Base-by-base conservation (phyloP, 2,797 vertebrate species). In the Moxostoma hubbsi region DNA sequence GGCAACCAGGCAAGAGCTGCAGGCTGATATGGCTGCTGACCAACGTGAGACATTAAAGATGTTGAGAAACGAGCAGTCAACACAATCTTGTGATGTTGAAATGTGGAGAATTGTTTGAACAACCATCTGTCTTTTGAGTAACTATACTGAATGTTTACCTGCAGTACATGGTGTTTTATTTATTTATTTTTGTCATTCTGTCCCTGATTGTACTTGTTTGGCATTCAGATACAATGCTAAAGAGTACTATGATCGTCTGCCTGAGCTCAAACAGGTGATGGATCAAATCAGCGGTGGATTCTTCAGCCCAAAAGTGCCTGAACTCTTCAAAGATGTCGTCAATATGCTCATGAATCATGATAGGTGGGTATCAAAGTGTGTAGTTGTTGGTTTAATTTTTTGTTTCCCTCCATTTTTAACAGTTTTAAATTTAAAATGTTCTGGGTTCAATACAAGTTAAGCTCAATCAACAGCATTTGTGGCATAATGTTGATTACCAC, bases 331-430 rank as follows among this genome's bases (percentile, higher is more conserved):
- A 82, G 95, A 95, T 0, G 0, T 97, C 0, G 90, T 96, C 58
- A 87, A 93, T 88, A 97, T 96, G 96, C 89, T 97, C 65, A 91
- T 96, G 91, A 10, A 94, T 80, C 93, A 97, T 0, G 96, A 97
- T 92, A 93, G 96, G 96, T 94, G 70, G 82, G 82, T 18, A 7
- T 62, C 9, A n/a, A n/a, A n/a, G 10, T 36, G 24, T 54, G 16
- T 24, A 0, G 2, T 5, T 11, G 43, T 46, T 2, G 18, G 3
- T 6, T 11, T 24, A 3, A 36, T 36, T 36, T 36, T 36, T 36
- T 4, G 36, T 36, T 36, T 36, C 36, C 36, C 36, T 36, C 36
- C 36, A 36, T 36, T 36, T 36, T 36, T 3, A 36, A 36, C 36
- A 36, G 36, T 36, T 36, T 36, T 36, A 36, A 36, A 4, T 36